Base-by-base conservation (phyloP, 1,140 invertebrate species). In the Drosophila bocki region DNA sequence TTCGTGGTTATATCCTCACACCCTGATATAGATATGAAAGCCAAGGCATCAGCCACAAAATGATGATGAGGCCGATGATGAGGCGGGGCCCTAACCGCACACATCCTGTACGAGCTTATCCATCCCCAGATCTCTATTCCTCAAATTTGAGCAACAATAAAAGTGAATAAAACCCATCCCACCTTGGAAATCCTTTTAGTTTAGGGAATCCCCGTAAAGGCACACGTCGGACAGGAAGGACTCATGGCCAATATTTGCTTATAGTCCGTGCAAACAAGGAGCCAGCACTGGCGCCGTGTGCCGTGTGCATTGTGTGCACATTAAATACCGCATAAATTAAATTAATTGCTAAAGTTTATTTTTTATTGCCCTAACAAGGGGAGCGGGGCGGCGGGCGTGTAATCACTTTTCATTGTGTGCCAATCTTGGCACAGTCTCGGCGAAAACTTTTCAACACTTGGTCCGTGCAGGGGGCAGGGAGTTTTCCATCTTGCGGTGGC, bases 291-390 rank as follows among this genome's bases (percentile, higher is more conserved):
- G 32, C 39, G 35, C 51, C 17, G 29, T 37, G 47, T 53, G 54
- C 53, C 15, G 47, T 50, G 35, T 67, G 56, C 42, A 59, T 48
- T 62, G 56, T 71, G 63, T 62, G 57, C 51, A 54, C 67, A 70
- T 80, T 69, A 70, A 83, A 83, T 80, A 67, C 54, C 61, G 72
- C 71, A 76, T 80, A 79, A 88, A 88, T 87, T 80, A 83, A 87
- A 88, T 87, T 83, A 87, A 87, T 88, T 87, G 84, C 63, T 37
- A 88, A 88, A 88, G 84, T 87, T 88, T 69, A 87, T 59, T 87
- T 83, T 82, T 87, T 70, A 74, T 81, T 78, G 58, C 71, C 48
- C 35, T 35, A 48, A 56, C 56, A 41, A 76, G 56, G 29, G 13
- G 8, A 7, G 29, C 1, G 22, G 19, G 26, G 29, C 22, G 53